These are phyloP conservation scores for Lepus townsendii DNA, from an alignment of 2,797 vertebrate genomes.

Conservation along the genomic window DNA sequence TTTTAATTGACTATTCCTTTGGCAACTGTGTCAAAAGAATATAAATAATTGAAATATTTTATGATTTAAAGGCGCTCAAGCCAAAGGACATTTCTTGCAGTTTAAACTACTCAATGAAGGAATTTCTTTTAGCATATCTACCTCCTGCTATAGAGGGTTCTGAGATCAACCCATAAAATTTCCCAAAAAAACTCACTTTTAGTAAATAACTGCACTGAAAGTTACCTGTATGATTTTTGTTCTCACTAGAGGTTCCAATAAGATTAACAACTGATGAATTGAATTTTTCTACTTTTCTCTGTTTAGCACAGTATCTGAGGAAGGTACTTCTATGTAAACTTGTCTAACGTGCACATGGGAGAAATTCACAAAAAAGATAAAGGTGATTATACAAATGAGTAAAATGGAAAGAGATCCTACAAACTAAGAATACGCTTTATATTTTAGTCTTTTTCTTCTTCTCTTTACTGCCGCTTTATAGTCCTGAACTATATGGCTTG, in stretches of 20 bases:
- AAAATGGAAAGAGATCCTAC: neutral
- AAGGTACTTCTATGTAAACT: slow-evolving; percentile 5
- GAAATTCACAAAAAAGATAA: neutral
- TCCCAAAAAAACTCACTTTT: slow-evolving; percentile 9
- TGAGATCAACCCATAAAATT: neutral
- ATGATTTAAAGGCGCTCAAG: slow-evolving; percentile 5
- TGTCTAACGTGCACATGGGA: neutral
- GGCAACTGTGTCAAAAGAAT: neutral
- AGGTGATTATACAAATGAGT: neutral
- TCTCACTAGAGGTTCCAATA: neutral
- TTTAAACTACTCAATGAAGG: neutral
- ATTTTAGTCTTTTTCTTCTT: neutral
- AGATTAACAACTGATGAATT: neutral
- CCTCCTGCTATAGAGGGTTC: neutral
- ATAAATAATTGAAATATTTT: slow-evolving; percentile 44
- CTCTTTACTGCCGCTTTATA: neutral
- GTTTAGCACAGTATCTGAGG: neutral
- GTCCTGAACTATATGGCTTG: neutral
- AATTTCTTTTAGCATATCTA: slow-evolving; percentile 46
- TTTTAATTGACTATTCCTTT: slow-evolving; percentile 23
- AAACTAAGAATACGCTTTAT: neutral
- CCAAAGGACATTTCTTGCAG: neutral
- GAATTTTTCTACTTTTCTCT: slow-evolving; percentile 36
- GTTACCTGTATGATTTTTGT: neutral
- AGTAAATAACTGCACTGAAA: neutral